A percentile compares a stretch with the other conserved stretches of the same genome.
Conservation (phyloP, 2,797 vertebrate genomes). For the Okamejei kenojei region DNA sequence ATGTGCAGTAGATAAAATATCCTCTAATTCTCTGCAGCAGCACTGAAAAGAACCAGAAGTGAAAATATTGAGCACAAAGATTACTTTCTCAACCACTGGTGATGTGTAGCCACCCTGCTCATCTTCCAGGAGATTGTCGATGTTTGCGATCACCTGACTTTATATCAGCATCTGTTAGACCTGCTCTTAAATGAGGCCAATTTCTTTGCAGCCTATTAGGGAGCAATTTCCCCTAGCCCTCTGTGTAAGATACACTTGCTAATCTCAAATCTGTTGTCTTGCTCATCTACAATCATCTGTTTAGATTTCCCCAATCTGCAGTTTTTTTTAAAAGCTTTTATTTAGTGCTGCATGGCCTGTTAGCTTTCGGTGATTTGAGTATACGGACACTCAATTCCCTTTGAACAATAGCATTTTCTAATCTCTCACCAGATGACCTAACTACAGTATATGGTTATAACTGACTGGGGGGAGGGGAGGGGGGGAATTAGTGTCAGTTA, state of each 20-base stretch:
- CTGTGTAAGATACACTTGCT: not conserved
- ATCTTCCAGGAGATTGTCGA: not conserved
- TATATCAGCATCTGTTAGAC: not conserved
- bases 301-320: too few species aligned
- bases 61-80: not conserved
- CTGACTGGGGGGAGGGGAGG: too few species aligned
- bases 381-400: too few species aligned
- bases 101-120: not conserved
- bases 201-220: not conserved
- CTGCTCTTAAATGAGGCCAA: not conserved
- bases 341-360: too few species aligned
- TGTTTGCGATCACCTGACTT: not conserved
- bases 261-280: not conserved
- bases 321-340: too few species aligned
- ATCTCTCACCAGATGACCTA: too few species aligned
- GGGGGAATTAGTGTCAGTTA: too few species aligned
- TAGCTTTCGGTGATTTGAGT: too few species aligned
- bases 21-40: not conserved
- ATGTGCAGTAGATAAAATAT: not conserved
- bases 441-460: too few species aligned
- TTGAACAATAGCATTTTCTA: too few species aligned
- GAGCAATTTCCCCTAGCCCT: not conserved
- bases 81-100: not conserved
- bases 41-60: not conserved
- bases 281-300: not conserved